These are phyloP conservation scores for Contarinia nasturtii DNA, from an alignment of 1,140 invertebrate species.

Conservation along the genomic window DNA sequence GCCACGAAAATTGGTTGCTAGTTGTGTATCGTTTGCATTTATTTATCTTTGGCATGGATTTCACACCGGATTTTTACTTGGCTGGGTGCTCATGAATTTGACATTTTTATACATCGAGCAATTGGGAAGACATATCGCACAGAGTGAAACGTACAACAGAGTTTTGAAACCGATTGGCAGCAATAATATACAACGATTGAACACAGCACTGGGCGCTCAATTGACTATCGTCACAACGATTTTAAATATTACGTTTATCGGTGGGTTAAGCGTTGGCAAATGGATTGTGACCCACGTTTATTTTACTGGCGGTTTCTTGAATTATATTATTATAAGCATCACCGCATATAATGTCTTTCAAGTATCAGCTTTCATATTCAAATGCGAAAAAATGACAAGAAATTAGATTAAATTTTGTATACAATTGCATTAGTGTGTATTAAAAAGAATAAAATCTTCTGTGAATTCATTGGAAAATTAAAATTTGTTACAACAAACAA, in stretches of 20 bases:
- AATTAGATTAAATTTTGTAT: too few species aligned
- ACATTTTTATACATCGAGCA: constrained; percentile 53
- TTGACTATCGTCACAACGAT: constrained; percentile 55
- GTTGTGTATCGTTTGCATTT: constrained; percentile 63
- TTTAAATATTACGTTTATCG: constrained; percentile 76
- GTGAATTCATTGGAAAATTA: too few species aligned
- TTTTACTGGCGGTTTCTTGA: constrained; percentile 20
- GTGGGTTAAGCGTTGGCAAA: constrained; percentile 46
- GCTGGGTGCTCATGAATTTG: constrained; percentile 73
- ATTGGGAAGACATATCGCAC: constrained; percentile 26
- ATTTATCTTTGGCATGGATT: constrained; percentile 83
- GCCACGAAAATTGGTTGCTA: constrained; percentile 43
- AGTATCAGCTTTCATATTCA: not conserved
- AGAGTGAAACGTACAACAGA: constrained; percentile 22
- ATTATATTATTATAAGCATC: constrained; percentile 15
- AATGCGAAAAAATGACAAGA: too few species aligned
- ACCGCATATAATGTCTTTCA: constrained; percentile 21
- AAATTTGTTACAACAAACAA: too few species aligned
- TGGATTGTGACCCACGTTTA: constrained; percentile 33
- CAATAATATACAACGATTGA: constrained; percentile 30
- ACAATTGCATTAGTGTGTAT: too few species aligned
- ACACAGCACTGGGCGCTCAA: constrained; percentile 45
- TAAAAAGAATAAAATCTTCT: too few species aligned
- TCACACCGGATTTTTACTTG: constrained; percentile 49
- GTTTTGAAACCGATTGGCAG: constrained; percentile 21